Percentiles rank a stretch among this genome's conserved stretches.
Conservation (phyloP, 2,888 invertebrate genomes). For the Papilio demoleus region DNA sequence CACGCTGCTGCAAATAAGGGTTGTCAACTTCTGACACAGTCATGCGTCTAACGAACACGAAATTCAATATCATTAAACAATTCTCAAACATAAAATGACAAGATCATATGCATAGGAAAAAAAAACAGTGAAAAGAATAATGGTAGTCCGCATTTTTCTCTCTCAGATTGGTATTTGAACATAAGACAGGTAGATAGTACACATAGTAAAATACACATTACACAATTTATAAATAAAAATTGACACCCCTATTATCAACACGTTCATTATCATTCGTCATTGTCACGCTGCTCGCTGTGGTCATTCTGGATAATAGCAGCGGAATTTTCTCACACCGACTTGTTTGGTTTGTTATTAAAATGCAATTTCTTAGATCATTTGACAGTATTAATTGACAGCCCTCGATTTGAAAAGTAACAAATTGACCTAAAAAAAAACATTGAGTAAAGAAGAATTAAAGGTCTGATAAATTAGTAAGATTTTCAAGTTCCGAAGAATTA, state of each 20-base stretch:
- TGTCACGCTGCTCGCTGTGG: conserved; percentile 35
- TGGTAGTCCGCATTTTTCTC: background rate
- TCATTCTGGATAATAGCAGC: conserved; percentile 33
- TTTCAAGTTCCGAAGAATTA: background rate
- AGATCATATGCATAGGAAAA: background rate
- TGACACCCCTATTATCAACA: conserved; percentile 25
- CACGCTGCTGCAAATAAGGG: conserved; percentile 22
- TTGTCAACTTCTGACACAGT: background rate
- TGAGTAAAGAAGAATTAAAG: too few relatives aligned
- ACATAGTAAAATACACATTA: background rate
- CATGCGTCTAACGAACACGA: background rate
- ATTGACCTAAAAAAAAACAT: background rate
- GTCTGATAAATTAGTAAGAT: background rate
- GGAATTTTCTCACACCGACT: conserved; percentile 21
- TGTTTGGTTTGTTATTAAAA: conserved; percentile 31
- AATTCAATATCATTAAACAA: background rate
- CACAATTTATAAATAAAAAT: conserved; percentile 1
- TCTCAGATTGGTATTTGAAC: background rate
- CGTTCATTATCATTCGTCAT: conserved; percentile 41
- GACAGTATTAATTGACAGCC: background rate
- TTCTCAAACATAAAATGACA: background rate
- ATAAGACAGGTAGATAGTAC: background rate
- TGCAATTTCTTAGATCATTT: conserved; percentile 26
- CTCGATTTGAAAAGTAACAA: background rate
- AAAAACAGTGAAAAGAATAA: background rate